Evolutionary conservation across 1,140 invertebrate species (phyloP), one percentile per base, ranked within the genome.

Genomic region (Dinoponera quadriceps): DNA sequence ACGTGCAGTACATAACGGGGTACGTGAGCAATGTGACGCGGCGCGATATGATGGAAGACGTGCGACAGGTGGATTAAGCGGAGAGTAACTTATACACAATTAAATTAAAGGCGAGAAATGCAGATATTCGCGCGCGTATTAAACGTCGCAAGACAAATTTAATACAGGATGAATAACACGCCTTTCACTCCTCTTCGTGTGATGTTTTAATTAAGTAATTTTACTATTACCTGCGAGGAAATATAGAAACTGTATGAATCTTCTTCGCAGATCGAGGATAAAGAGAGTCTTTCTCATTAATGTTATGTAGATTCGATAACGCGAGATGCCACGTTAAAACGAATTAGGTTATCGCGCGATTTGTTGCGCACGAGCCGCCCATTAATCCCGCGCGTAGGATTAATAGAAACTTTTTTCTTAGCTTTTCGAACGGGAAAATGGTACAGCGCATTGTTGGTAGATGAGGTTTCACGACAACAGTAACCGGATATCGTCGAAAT

Each of bases 1-100:
- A 80, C 75, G 75, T 80, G 65, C 65, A 59, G 51, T 69, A 71
- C 38, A 80, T 80, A 80, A 80, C 54, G 54, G 51, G 38, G 60
- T 22, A 66, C 49, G 74, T 55, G 74, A 80, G 75, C 65, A 80
- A 80, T 68, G 75, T 80, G 75, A 80, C 65, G 51, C 51, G 75
- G 5, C 16, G 33, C 65, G 75, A 80, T 69, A 48, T 71, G 75
- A 78, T 54, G 62, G 66, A 20, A 66, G 63, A 80, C 75, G 69
- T 80, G 51, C 38, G 75, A 69, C 65, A 59, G 33, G 7, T 25
- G 65, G 29, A 71, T 65, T n/a, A 57, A 22, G n/a, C 33, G 69
- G 14, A 49, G 27, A 49, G 27, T 74, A 51, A 74, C 48, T 82
- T 74, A 38, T 74, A 82, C 9, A 49, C 57, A 60, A 16, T 29